Evolutionary conservation across 2,113 vertebrate species (phyloP).

Genomic region (Mungos mungo): DNA sequence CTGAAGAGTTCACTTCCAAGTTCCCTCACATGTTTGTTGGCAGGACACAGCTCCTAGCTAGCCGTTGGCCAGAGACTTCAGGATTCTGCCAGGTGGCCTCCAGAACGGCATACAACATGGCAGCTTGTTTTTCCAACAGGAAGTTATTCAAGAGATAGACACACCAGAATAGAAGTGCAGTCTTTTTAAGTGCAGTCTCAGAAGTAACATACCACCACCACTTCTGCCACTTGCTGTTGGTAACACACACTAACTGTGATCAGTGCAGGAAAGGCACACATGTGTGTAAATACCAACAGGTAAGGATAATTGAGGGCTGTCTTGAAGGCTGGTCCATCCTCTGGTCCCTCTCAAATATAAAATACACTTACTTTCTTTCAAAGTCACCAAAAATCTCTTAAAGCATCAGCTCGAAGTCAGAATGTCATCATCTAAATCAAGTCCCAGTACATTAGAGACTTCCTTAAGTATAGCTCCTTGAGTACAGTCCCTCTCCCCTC

Average conservation of each 20-base stretch:
- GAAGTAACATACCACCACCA: background rate
- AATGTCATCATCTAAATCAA: background rate
- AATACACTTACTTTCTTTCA: background rate
- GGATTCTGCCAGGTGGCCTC: background rate
- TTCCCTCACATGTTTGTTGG: background rate
- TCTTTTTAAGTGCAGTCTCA: slow-evolving; percentile 3
- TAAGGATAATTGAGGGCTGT: background rate
- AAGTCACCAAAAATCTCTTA: slow-evolving; percentile 21
- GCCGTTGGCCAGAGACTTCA: background rate
- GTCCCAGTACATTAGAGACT: background rate
- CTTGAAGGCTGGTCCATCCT: background rate
- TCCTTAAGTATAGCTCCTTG: background rate
- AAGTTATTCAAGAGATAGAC: background rate
- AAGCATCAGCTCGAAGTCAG: background rate
- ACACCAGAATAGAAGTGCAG: background rate
- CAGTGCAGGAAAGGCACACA: background rate
- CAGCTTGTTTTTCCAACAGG: background rate
- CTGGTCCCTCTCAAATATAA: background rate
- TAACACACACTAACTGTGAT: background rate
- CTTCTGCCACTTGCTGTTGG: background rate
- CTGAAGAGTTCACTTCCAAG: slow-evolving; percentile 19
- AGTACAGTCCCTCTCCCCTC: background rate
- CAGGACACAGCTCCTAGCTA: background rate
- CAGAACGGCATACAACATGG: background rate
- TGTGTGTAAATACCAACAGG: background rate